Base-by-base conservation (phyloP, 1,140 invertebrate species). In the Vollenhovia emeryi region DNA sequence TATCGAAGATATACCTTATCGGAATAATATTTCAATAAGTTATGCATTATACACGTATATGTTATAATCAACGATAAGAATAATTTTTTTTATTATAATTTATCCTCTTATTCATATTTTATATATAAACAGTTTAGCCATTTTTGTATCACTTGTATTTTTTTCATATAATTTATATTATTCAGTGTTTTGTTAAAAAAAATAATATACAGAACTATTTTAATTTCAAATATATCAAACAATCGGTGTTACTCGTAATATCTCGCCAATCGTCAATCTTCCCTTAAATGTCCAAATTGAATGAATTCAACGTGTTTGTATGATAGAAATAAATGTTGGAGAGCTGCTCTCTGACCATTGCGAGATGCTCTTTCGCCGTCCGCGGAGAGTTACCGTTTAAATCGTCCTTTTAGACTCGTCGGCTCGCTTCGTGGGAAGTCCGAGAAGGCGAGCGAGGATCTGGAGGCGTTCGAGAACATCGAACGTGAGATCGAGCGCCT, bases 401-500 rank as follows among this genome's bases (percentile, higher is more conserved):
- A 73, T 85, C 52, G 15, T 89, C 57, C 6, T 90, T 90, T 27
- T 91, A 96, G 95, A 91, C 95, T 96, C 84, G 91, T 94, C 86
- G 95, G 95, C 85, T 95, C 95, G 52, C 91, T 97, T 84, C 94
- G 94, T 84, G 95, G 95, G 59, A 96, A 96, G 93, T 95, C 95
- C 55, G 91, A 95, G 86, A 96, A 96, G 91, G 95, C 96, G 91
- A 95, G 93, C 85, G 94, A 95, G 90, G 96, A 97, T 92, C 94
- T 97, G 86, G 93, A 96, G 80, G 94, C 96, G 91, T 95, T 97
- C 83, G 95, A 96, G 45, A 91, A 93, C 85, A 91, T 96, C 86
- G 96, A 97, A 90, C 95, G 95, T 89, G 96, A 96, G 86, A 96
- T 98, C 80, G 96, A 96, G 57, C 93, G 95, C 75, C 94, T 97